Evolutionary conservation across 2,113 vertebrate genomes (phyloP).

Genomic region (Coturnix japonica): DNA sequence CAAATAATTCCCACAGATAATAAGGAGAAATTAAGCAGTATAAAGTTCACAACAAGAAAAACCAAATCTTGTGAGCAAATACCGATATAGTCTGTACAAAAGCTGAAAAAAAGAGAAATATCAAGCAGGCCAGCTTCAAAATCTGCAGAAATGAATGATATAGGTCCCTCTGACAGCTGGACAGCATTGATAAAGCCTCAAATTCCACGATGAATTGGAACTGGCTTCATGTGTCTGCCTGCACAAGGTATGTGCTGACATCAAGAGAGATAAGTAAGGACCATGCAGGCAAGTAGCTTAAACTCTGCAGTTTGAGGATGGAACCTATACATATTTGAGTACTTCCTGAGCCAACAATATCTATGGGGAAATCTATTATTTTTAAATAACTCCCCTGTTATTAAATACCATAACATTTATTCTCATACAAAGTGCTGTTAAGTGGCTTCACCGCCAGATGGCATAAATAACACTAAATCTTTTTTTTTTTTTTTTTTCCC

Average conservation of each 20-base stretch:
- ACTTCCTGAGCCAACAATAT: neutral
- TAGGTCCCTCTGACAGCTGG: neutral
- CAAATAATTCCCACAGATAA: slow-evolving; percentile 14
- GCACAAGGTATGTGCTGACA: neutral
- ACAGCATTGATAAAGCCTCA: neutral
- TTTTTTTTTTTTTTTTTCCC: neutral
- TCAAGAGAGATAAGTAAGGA: neutral
- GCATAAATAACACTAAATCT: slow-evolving; percentile 14
- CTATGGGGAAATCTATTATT: neutral
- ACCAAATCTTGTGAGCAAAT: neutral
- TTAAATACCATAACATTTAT: neutral
- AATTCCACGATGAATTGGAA: neutral
- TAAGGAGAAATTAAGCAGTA: neutral
- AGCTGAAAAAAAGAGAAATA: neutral
- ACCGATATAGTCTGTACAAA: neutral
- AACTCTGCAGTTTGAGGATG: neutral
- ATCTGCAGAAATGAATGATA: neutral
- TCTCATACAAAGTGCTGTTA: neutral
- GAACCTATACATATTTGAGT: neutral
- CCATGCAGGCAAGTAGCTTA: neutral
- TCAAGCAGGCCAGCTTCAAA: neutral
- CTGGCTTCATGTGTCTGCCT: neutral
- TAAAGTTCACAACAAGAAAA: neutral
- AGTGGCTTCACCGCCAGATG: slow-evolving; percentile 55
- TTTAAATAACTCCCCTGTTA: neutral